phyloP scores from a whole-genome alignment of 1,140 invertebrate genomes.

The Dendroctonus valens region DNA sequence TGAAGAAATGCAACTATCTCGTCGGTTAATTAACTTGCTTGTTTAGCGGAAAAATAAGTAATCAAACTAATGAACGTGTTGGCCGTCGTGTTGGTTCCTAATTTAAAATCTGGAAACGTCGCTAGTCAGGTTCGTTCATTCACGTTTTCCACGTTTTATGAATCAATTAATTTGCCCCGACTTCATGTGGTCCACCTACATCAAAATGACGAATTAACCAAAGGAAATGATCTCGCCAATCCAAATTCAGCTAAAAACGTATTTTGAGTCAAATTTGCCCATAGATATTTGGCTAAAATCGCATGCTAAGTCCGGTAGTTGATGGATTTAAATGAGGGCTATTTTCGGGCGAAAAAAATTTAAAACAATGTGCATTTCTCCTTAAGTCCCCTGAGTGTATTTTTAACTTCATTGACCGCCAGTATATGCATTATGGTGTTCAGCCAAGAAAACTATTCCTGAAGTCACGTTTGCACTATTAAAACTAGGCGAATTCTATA shows the following conservation, averaged over 20 bases:
- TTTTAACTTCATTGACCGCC: no score
- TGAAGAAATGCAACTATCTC: no score
- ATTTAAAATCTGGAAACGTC: conserved; percentile 18
- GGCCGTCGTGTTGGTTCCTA: conserved; percentile 7
- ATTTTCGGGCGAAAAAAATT: background rate
- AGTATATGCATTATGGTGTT: no score
- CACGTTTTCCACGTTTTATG: conserved; percentile 29
- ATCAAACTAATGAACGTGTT: conserved; percentile 12
- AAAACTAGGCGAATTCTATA: no score
- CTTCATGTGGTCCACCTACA: conserved; percentile 10
- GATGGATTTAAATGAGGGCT: background rate
- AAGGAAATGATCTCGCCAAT: conserved; percentile 12
- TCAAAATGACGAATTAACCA: conserved; percentile 19
- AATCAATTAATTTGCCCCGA: conserved; percentile 28
- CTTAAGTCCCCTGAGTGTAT: background rate
- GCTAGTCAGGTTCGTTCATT: conserved; percentile 21
- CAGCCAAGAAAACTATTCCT: no score
- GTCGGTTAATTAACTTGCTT: no score
- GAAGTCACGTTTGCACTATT: no score
- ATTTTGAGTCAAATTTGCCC: background rate
- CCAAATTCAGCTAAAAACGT: background rate
- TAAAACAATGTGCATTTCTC: background rate
- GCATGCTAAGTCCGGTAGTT: background rate
- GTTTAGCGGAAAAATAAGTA: background rate
- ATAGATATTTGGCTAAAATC: background rate